Base-by-base conservation (phyloP, 2,113 vertebrate species). In the Scomber scombrus region DNA sequence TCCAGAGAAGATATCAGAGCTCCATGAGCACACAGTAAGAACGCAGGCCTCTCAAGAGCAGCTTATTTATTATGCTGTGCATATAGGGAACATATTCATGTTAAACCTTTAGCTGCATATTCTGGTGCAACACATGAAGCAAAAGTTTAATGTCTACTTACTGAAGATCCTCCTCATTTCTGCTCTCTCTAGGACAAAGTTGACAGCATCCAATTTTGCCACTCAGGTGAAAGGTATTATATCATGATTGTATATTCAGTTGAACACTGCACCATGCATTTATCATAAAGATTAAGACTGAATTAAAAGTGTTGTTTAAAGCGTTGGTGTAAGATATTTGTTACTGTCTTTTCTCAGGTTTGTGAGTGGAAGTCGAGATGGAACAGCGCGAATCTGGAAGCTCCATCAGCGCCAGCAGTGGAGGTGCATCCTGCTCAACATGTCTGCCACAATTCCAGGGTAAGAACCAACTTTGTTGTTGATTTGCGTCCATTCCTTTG, bases 151-250 rank as follows among this genome's bases (percentile, higher is more conserved):
- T 40, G 7, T 9, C 23, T 26, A 26, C 9, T 21, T 64, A 46
- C 19, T 23, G 5, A 18, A 49, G 9, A 56, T 62, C 9, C 3
- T 31, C n/a, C 51, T 13, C 64, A 0, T 49, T 16, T 84, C 19
- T 47, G 8, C n/a, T 31, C 58, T 45, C 67, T 92, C 21, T 63
- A 99, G 98, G 98, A 99, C 88, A 99, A 99, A 95, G 97, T 99
- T 69, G 98, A 99, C 91, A 99, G 98, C 90, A 99, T 99, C 86
- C 97, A 99, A 31, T 99, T 99, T 90, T 97, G 96, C 88, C 97
- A 99, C 88, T 94, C 86, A 34, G 95, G 96, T 81, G 96, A 99
- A 88, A 96, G 98, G 98, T 99, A 91, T 40, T 13, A 18, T 51
- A 11, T 26, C 58, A 56, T 51, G 4, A 9, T 14, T 58, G 13